Evolutionary conservation across 2,888 invertebrate species (phyloP).

Genomic region (Lasioglossum calceatum): DNA sequence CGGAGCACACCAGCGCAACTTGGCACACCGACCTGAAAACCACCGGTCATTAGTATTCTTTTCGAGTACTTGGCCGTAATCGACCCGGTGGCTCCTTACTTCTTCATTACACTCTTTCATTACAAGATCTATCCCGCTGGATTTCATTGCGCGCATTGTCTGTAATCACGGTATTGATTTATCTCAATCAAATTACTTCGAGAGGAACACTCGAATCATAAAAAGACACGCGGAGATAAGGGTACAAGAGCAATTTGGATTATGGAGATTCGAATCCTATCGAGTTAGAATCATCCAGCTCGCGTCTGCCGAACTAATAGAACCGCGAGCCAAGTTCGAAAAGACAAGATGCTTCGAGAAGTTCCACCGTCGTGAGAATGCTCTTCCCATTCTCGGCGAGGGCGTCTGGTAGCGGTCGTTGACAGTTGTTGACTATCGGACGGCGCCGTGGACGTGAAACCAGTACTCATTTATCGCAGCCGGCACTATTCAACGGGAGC

Average conservation of each 20-base stretch:
- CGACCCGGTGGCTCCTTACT: neutral
- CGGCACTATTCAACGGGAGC: conserved; percentile 28
- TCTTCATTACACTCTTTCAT: neutral
- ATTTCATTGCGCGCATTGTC: neutral
- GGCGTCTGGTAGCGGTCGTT: conserved; percentile 36
- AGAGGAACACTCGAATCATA: neutral
- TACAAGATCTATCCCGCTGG: neutral
- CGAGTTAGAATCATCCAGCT: neutral
- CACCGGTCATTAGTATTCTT: neutral
- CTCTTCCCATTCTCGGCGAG: conserved; percentile 29
- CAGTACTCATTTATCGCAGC: conserved; percentile 39
- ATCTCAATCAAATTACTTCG: neutral
- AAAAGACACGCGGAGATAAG: neutral
- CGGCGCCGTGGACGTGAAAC: conserved; percentile 47
- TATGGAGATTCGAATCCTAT: neutral
- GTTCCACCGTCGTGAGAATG: conserved; percentile 28
- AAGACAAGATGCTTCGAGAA: conserved; percentile 4
- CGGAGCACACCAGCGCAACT: conserved; percentile 29
- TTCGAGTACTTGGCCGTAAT: neutral
- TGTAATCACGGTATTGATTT: neutral
- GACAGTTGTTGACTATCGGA: conserved; percentile 45
- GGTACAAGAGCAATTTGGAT: neutral
- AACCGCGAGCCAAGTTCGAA: conserved; percentile 28
- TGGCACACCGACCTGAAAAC: conserved; percentile 9
- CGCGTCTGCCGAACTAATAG: conserved; percentile 17